phyloP scores from a whole-genome alignment of 2,113 vertebrate species.

The Gymnorhina tibicen region DNA sequence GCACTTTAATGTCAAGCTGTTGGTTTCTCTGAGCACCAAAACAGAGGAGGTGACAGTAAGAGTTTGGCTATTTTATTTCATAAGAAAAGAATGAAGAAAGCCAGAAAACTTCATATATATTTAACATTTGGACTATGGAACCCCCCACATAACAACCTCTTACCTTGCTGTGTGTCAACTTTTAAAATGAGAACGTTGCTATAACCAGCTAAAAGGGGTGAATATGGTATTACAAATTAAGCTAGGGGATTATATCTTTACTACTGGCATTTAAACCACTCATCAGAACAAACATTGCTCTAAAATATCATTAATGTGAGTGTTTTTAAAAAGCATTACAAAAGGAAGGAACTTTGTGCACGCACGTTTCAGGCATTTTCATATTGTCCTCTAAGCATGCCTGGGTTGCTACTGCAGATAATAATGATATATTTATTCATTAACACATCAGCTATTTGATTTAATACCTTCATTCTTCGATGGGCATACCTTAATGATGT shows the following conservation, averaged over 20 bases:
- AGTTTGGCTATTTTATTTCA: neutral
- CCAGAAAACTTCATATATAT: neutral
- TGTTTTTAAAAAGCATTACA: neutral
- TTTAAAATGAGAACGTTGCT: neutral
- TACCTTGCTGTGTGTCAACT: neutral
- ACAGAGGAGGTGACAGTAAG: neutral
- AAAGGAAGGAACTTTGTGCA: neutral
- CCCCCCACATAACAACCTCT: neutral
- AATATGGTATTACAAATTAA: neutral
- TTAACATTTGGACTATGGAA: neutral
- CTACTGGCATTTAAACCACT: neutral
- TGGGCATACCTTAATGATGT: neutral
- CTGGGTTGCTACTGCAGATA: neutral
- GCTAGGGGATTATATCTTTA: neutral
- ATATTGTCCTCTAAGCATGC: neutral
- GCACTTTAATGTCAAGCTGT: neutral
- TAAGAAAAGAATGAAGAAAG: neutral
- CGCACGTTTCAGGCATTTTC: neutral
- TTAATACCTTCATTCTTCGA: neutral
- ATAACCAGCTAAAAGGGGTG: neutral
- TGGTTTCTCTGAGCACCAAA: neutral
- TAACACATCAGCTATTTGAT: neutral
- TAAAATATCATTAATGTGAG: neutral
- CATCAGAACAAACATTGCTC: neutral
- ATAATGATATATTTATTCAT: neutral